Evolutionary conservation across 2,113 vertebrate genomes (phyloP).

Genomic region (Sarotherodon lohbergeri): DNA sequence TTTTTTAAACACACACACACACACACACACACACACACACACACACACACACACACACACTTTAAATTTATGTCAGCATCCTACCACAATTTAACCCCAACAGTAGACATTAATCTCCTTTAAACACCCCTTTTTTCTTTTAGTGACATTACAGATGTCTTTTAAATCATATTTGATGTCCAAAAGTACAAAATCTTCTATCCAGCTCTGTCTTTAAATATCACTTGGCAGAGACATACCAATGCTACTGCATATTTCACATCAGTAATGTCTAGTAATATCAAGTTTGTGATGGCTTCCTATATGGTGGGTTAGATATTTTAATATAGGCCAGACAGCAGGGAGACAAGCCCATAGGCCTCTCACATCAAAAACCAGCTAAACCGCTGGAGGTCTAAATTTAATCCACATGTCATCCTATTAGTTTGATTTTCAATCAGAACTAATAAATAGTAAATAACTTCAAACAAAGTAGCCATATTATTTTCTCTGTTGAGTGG

Average conservation of each 20-base stretch:
- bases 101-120: background rate
- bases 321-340: background rate
- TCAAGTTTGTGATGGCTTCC: background rate
- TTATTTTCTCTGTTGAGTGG: background rate
- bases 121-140: background rate
- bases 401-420: background rate
- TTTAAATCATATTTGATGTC: background rate
- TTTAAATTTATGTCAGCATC: background rate
- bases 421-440: background rate
- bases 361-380: conserved; percentile 1
- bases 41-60: background rate
- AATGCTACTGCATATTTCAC: background rate
- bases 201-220: background rate
- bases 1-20: background rate
- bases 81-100: background rate
- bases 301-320: background rate
- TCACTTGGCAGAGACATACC: background rate
- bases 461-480: background rate
- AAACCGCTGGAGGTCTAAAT: background rate
- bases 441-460: background rate
- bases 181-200: background rate
- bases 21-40: background rate
- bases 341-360: background rate
- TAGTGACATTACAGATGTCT: rapidly evolving
- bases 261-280: background rate